Percentiles rank a stretch among this genome's conserved stretches.
Evolutionary conservation across 2,888 invertebrate species (phyloP).

Genomic region (Tetropium fuscum): DNA sequence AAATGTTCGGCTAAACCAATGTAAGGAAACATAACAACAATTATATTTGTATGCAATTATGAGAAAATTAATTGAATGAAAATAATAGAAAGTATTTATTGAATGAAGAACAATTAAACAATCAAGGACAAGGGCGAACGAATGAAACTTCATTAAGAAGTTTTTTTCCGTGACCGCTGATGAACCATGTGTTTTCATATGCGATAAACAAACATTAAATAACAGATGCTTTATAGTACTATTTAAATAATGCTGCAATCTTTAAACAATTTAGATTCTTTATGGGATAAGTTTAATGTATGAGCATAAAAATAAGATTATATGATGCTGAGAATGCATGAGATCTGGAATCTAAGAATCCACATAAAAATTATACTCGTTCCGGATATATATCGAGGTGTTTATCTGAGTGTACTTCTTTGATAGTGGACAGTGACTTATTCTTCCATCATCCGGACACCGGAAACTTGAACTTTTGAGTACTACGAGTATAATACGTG

Average conservation of each 20-base stretch:
- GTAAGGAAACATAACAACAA: too few species aligned
- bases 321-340: conserved; percentile 1
- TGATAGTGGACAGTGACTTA: conserved; percentile 39
- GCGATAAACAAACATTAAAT: conserved; percentile 6
- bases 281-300: conserved; percentile 24
- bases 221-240: not conserved
- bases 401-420: not conserved
- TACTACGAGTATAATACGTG: too few species aligned
- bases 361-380: conserved; percentile 3
- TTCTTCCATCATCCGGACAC: conserved; percentile 42
- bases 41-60: too few species aligned
- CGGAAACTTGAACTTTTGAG: conserved; percentile 53
- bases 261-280: conserved; percentile 24
- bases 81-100: not conserved
- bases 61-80: not conserved
- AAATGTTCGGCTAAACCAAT: too few species aligned
- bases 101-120: not conserved
- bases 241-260: not conserved
- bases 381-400: not conserved
- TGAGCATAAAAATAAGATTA: conserved; percentile 21
- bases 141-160: not conserved
- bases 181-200: not conserved
- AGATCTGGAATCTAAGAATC: conserved; percentile 16
- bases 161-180: not conserved
- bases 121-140: not conserved